Evolutionary conservation across 2,113 vertebrate species (phyloP).

Genomic region (Brienomyrus brachyistius): DNA sequence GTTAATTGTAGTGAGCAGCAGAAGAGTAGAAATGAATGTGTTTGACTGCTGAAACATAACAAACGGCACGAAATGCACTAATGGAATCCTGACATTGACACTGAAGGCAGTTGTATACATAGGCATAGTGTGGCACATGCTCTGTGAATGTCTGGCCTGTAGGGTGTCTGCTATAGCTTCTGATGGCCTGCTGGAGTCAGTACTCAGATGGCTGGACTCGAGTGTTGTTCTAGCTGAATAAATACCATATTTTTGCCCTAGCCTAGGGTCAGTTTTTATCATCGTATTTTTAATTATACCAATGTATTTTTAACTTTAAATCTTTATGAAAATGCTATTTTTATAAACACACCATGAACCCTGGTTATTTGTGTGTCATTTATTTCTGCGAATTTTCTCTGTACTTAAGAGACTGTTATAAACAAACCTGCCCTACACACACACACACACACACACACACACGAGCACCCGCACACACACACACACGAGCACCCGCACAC

Average conservation of each 20-base stretch:
- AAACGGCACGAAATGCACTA: conserved; percentile 18
- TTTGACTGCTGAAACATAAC: conserved; percentile 14
- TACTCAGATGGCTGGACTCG: background rate
- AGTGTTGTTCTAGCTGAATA: background rate
- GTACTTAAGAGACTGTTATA: background rate
- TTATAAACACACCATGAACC: background rate
- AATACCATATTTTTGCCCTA: background rate
- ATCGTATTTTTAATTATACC: background rate
- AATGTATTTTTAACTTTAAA: background rate
- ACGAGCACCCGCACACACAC: too few species aligned
- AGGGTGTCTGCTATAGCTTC: conserved; percentile 6
- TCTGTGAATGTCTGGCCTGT: background rate
- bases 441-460: background rate
- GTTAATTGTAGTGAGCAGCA: conserved; percentile 48
- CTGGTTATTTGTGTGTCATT: background rate
- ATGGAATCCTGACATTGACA: conserved; percentile 26
- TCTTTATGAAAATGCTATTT: background rate
- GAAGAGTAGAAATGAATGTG: conserved; percentile 20
- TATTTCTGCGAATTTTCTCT: background rate
- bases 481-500: background rate
- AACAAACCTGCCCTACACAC: background rate
- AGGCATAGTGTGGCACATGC: conserved; percentile 9
- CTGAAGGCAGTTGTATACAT: conserved; percentile 17
- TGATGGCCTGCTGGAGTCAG: background rate
- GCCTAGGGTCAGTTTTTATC: background rate